Base-by-base conservation (phyloP, 2,888 invertebrate genomes). In the Tribolium freemani region DNA sequence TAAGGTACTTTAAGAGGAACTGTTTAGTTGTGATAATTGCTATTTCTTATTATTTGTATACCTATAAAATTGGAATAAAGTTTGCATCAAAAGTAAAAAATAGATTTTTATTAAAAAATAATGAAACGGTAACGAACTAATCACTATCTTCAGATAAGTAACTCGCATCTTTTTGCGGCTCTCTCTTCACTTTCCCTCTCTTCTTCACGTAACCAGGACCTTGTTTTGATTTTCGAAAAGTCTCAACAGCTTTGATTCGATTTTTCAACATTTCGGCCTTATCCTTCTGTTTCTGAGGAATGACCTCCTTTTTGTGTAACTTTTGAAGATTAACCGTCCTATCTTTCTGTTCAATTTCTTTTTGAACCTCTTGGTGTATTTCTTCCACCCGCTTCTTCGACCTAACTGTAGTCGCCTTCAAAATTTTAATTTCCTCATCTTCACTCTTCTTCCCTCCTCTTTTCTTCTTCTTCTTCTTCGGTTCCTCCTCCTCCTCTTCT, bases 211-310 rank as follows among this genome's bases (percentile, higher is more conserved):
- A 88, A 68, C 89, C 90, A n/a, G 89, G 87, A 76, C 91, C 91
- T 71, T 89, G 88, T 78, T 89, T 91, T 0, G 91, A 90, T 84
- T 91, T 93, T 75, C 92, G 89, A 75, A 93, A 91, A 61, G 93
- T 81, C 84, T 93, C 93, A 53, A 94, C 93, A 0, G 95, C 95
- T 84, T 91, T 91, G 80, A 93, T 86, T 86, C 93, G 94, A 77
- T 91, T 92, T 81, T 91, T 89, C 51, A 93, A 85, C 75, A 92
- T 87, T 81, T 90, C 88, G 73, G 88, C 87, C 83, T 91, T 90
- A 75, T 92, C 91, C 73, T 89, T 90, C 83, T 93, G 92, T 76
- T 91, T 90, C 82, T 95, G 95, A 0, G 94, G 94, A 81, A 95
- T 94, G 0, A 90, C 83, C 85, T 92, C 91, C 80, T 89, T 89